Conservation (phyloP, 2,888 invertebrate species). For the Meloe dianella region DNA sequence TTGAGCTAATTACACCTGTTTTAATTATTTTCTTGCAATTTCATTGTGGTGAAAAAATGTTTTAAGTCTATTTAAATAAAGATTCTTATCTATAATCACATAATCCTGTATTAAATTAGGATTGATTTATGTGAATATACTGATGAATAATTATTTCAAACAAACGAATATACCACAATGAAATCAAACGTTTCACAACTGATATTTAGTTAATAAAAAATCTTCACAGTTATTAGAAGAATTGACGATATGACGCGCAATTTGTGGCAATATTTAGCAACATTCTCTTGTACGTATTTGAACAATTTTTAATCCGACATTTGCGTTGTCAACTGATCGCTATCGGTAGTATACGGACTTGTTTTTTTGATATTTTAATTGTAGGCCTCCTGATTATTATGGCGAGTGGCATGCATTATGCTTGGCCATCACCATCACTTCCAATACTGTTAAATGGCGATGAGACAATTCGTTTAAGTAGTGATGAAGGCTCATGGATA, state of each 20-base stretch:
- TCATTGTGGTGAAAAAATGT: too few species aligned
- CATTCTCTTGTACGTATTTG: constrained; percentile 26
- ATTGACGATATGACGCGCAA: not conserved
- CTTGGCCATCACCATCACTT: constrained; percentile 69
- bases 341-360: not conserved
- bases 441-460: constrained; percentile 57
- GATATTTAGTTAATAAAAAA: too few species aligned
- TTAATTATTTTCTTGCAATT: too few species aligned
- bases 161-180: too few species aligned
- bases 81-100: too few species aligned
- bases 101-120: too few species aligned
- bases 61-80: too few species aligned
- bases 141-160: too few species aligned
- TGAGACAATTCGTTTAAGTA: constrained; percentile 50
- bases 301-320: not conserved
- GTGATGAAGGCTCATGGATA: constrained; percentile 66
- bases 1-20: too few species aligned
- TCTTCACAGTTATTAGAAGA: not conserved
- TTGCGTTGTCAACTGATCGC: not conserved
- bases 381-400: constrained; percentile 51
- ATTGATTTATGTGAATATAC: too few species aligned
- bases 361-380: not conserved
- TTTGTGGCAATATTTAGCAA: constrained; percentile 31
- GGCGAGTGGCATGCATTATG: constrained; percentile 57
- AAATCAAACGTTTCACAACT: too few species aligned